These are phyloP conservation scores for Alviniconcha marisindica DNA, from an alignment of 1,140 invertebrate genomes.

Conservation along the genomic window DNA sequence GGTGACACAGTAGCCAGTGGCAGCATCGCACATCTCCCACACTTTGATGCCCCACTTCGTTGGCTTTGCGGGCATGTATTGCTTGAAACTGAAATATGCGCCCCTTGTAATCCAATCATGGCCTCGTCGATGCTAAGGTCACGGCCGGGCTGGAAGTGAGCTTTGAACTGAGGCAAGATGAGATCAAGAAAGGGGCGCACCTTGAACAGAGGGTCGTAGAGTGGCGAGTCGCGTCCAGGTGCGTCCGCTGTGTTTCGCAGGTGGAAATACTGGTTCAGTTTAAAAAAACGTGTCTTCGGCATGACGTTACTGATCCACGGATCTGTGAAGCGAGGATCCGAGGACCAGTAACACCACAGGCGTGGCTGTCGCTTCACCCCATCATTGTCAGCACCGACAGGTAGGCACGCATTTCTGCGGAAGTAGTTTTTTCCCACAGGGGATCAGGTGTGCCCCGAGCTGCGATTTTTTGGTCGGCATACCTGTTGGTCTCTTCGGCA, in stretches of 20 bases:
- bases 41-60: constrained; percentile 14
- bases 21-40: constrained; percentile 18
- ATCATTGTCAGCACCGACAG: not conserved
- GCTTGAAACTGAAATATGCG: not conserved
- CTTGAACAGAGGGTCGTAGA: not conserved
- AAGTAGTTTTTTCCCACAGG: not conserved
- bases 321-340: not conserved
- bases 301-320: not conserved
- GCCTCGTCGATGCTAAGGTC: not conserved
- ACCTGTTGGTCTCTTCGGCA: constrained; percentile 5
- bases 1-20: not conserved
- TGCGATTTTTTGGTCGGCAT: not conserved
- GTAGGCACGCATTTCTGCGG: not conserved
- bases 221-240: not conserved
- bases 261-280: constrained; percentile 4
- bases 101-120: not conserved
- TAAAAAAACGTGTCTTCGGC: constrained; percentile 1
- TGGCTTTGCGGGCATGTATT: not conserved
- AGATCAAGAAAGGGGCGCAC: not conserved
- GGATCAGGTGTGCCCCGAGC: not conserved
- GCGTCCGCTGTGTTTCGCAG: not conserved
- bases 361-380: not conserved
- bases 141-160: not conserved
- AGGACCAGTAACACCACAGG: constrained; percentile 2
- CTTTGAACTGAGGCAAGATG: not conserved